Evolutionary conservation across 1,140 invertebrate species (phyloP), one percentile per base, ranked within the genome.

Genomic region (Drosophila sp.): DNA sequence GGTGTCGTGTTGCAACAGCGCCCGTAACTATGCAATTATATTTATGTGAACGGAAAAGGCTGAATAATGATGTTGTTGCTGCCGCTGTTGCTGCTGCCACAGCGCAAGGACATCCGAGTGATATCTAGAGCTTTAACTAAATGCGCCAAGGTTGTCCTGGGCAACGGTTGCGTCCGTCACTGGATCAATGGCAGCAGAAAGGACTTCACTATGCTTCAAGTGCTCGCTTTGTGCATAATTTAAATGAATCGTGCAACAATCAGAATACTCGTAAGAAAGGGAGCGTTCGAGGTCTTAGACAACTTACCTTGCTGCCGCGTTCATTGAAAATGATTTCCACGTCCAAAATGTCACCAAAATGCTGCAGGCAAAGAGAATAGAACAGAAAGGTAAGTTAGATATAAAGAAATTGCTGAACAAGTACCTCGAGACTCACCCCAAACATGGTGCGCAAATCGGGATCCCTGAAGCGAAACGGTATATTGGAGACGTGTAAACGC

Each of bases 251-350:
- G 64, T 74, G 66, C 65, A 73, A 73, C 56, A 66, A 65, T 56
- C 21, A 59, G 38, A 62, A 29, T 16, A n/a, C n/a, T 25, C 38
- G n/a, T n/a, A 9, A 50, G 3, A 7, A 13, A 25, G 16, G 11
- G 18, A 56, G 38, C 21, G 32, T 32, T 27, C 21, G 14, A 62
- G 16, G 27, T 16, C 9, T n/a, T 13, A 4, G 36, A 27, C 57
- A 62, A 93, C 96, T 96, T 96, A 99, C 98, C 97, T 99, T 99
- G 81, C 98, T 99, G 92, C 98, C 98, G 82, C 98, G 94, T 94
- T 99, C 98, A 93, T 99, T 99, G 94, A 99, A 99, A 92, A 99
- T 99, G 91, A 99, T 99, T 95, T 99, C 98, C 92, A 99, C 98
- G 94, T 99, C 98, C 92, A 99, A 94, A 91, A 99, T 99, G 91